These are phyloP conservation scores for Fregata magnificens DNA, from an alignment of 2,113 vertebrate genomes.

Conservation along the genomic window DNA sequence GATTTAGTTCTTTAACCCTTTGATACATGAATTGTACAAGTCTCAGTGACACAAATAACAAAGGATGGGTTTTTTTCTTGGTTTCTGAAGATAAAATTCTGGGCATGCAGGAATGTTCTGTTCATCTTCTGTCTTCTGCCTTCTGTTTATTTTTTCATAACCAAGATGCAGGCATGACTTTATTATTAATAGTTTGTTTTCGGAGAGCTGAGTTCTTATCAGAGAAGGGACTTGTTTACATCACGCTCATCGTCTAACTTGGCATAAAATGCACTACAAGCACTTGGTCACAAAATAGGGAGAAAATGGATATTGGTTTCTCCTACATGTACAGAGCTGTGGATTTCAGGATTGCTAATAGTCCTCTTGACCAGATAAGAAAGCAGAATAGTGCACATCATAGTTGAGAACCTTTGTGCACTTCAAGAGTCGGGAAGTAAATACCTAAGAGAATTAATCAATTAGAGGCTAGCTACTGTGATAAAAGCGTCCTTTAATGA, in stretches of 20 bases:
- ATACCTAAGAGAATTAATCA: background rate
- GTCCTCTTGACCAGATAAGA: background rate
- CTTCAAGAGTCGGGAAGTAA: background rate
- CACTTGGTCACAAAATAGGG: background rate
- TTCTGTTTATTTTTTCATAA: background rate
- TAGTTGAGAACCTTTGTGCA: background rate
- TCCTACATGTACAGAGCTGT: background rate
- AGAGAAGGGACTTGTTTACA: background rate
- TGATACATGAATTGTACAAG: background rate
- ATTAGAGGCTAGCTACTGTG: background rate
- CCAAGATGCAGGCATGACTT: background rate
- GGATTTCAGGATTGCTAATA: background rate
- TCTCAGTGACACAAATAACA: background rate
- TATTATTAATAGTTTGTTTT: background rate
- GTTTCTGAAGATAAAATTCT: background rate
- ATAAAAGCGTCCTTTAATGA: background rate
- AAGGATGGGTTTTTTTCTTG: background rate
- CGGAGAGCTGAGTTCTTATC: background rate
- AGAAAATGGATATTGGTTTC: background rate
- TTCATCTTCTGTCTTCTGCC: background rate
- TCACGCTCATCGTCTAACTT: background rate
- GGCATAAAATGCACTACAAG: background rate
- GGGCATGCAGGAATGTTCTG: background rate
- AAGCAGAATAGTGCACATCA: background rate
- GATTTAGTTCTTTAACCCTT: constrained; percentile 56